phyloP scores from a whole-genome alignment of 2,888 invertebrate species.

The Anthrax anthrax region DNA sequence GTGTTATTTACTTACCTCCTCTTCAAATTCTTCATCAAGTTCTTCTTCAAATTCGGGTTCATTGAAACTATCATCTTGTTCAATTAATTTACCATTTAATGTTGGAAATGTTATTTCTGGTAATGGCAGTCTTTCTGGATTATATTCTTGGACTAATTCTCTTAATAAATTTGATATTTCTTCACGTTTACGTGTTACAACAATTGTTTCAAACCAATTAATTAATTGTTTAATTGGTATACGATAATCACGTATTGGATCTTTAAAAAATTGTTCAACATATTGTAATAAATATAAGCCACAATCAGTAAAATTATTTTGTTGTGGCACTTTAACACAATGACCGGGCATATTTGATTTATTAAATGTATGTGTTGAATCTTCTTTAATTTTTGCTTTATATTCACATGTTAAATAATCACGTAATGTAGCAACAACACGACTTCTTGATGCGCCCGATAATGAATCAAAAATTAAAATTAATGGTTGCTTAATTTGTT shows the following conservation, averaged over 20 bases:
- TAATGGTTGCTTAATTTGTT: constrained; percentile 46
- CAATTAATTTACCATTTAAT: constrained; percentile 52
- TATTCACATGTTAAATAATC: constrained; percentile 85
- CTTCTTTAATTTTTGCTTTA: constrained; percentile 51
- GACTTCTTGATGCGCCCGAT: constrained; percentile 62
- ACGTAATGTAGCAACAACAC: constrained; percentile 77
- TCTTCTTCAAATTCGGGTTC: constrained; percentile 40
- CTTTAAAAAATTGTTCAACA: constrained; percentile 88
- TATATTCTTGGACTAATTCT: constrained; percentile 56
- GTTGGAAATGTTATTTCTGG: constrained; percentile 66
- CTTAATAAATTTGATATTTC: constrained; percentile 70
- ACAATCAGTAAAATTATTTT: constrained; percentile 93
- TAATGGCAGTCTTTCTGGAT: constrained; percentile 48
- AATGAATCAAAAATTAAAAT: constrained; percentile 93
- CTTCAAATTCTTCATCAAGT: constrained; percentile 38
- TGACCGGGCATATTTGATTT: constrained; percentile 76
- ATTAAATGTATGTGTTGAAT: constrained; percentile 44
- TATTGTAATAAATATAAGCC: constrained; percentile 91
- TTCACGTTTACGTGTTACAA: constrained; percentile 72
- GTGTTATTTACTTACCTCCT: constrained; percentile 19
- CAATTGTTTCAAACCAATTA: constrained; percentile 76
- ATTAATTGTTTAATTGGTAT: constrained; percentile 69
- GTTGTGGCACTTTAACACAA: constrained; percentile 89
- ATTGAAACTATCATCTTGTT: constrained; percentile 38
- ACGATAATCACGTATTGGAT: constrained; percentile 66